Conservation (phyloP, 2,888 invertebrate species). For the Dysmachus trigonus region DNA sequence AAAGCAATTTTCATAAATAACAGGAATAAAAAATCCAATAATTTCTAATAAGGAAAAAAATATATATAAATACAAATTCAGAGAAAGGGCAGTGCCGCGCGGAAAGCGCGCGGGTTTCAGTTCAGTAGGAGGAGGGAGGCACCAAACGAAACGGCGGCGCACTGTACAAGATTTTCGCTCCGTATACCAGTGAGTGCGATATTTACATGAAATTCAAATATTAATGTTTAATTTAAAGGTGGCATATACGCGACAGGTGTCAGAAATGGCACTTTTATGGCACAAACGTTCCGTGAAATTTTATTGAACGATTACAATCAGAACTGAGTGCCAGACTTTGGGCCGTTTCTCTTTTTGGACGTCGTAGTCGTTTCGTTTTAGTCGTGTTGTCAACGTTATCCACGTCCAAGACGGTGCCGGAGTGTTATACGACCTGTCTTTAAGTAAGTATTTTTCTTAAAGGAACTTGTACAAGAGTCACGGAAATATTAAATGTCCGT, state of each 20-base stretch:
- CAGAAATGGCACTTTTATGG: slow-evolving; percentile 40
- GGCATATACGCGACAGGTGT: slow-evolving; percentile 42
- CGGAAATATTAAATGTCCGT: neutral
- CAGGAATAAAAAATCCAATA: slow-evolving; percentile 39
- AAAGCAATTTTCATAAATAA: slow-evolving; percentile 42
- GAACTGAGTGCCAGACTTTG: neutral
- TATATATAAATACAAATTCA: neutral
- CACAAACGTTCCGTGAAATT: slow-evolving; percentile 30
- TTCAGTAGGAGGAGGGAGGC: neutral
- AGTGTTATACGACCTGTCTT: neutral
- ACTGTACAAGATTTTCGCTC: neutral
- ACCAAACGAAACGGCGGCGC: neutral
- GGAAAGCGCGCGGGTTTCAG: neutral
- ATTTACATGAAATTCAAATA: slow-evolving; percentile 39
- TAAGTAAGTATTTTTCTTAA: neutral
- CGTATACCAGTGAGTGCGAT: neutral
- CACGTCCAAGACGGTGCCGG: no score
- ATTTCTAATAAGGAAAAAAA: slow-evolving; percentile 36
- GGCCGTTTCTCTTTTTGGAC: neutral
- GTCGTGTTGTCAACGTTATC: no score
- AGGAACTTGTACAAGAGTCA: neutral
- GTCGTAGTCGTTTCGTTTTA: neutral
- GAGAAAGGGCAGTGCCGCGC: neutral
- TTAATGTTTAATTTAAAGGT: slow-evolving; percentile 32
- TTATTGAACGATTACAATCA: slow-evolving; percentile 35